Evolutionary conservation across 2,797 vertebrate genomes (phyloP).

Genomic region (Neosilurus hyrtlii): DNA sequence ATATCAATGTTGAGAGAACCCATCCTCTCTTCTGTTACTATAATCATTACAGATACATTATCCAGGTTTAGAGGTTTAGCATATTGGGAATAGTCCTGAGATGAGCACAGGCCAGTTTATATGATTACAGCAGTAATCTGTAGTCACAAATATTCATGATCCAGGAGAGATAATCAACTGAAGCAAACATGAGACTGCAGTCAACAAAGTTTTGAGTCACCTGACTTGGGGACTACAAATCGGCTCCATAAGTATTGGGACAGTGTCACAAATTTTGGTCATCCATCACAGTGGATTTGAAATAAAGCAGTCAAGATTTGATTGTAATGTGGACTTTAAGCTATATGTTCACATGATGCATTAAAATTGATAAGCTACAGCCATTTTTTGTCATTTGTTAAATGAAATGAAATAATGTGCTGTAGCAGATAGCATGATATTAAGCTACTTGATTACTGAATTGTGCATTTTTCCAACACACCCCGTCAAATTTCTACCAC

Average conservation of each 20-base stretch:
- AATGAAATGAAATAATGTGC: background rate
- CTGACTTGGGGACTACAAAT: too few relatives aligned
- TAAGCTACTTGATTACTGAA: background rate
- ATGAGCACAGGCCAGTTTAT: background rate
- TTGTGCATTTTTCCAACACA: background rate
- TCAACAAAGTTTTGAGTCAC: background rate
- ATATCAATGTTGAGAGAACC: background rate
- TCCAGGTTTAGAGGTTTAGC: background rate
- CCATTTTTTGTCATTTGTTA: background rate
- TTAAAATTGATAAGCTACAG: background rate
- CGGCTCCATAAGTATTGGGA: too few relatives aligned
- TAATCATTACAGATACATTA: background rate
- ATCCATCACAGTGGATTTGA: too few relatives aligned
- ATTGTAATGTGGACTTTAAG: too few relatives aligned
- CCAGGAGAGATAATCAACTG: background rate
- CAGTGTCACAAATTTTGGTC: too few relatives aligned
- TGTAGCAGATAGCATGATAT: background rate
- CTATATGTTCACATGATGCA: background rate
- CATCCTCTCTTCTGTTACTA: background rate
- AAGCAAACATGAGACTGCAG: background rate
- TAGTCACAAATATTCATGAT: background rate
- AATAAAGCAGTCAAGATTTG: too few relatives aligned
- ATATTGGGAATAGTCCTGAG: background rate
- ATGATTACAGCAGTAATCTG: background rate
- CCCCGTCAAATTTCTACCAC: constrained; percentile 21